These are phyloP conservation scores for Galeruca laticollis DNA, from an alignment of 2,888 invertebrate genomes.

Conservation along the genomic window DNA sequence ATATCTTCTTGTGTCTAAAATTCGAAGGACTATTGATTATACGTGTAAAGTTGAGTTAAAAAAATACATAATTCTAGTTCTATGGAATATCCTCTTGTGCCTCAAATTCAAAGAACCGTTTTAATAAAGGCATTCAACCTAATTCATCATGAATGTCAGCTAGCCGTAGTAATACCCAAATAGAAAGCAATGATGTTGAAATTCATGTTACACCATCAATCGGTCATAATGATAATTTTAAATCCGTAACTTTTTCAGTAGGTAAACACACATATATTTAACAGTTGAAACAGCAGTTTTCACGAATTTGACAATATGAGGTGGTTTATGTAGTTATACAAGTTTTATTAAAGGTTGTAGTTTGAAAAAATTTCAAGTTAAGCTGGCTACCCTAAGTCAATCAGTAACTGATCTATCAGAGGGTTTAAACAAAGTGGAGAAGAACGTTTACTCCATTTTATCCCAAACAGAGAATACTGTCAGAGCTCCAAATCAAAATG, in stretches of 20 bases:
- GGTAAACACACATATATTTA: not conserved
- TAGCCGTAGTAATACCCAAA: not conserved
- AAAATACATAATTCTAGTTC: too few relatives aligned
- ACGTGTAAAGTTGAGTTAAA: too few relatives aligned
- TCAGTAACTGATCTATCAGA: not conserved
- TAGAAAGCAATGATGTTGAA: not conserved
- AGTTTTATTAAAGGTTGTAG: not conserved
- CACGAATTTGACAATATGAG: not conserved
- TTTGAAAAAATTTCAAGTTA: not conserved
- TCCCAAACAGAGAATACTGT: too few relatives aligned
- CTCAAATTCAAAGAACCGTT: too few relatives aligned
- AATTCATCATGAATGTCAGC: not conserved
- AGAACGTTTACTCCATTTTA: not conserved
- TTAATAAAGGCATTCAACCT: not conserved
- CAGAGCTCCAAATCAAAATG: not conserved
- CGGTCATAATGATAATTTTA: not conserved
- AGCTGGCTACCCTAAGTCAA: not conserved
- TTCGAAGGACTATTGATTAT: not conserved
- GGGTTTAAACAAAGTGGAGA: too few relatives aligned
- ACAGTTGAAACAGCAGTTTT: not conserved
- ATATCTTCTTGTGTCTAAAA: too few relatives aligned
- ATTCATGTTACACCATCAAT: not conserved
- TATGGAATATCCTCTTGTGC: too few relatives aligned
- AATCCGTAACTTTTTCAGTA: not conserved
- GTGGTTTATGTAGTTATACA: not conserved